A percentile compares a stretch with the other conserved stretches of the same genome.
These are phyloP conservation scores for Acleris emargana DNA, from an alignment of 2,888 invertebrate species.

Conservation along the genomic window DNA sequence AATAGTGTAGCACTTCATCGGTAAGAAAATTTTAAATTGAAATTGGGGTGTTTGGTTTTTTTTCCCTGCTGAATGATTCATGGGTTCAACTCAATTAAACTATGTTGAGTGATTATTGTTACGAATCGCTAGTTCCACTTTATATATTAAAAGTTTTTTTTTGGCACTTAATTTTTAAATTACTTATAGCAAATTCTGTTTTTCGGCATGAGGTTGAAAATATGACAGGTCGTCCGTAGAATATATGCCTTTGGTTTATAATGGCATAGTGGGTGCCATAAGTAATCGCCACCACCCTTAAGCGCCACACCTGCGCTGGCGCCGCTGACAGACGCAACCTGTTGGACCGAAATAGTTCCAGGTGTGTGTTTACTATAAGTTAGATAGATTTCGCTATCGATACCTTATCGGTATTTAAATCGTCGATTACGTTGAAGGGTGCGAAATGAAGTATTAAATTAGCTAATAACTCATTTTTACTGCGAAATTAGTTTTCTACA, in stretches of 20 bases:
- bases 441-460: no score
- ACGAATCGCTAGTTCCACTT: no score
- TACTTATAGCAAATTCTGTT: no score
- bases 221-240: no score
- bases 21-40: conserved; percentile 24
- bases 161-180: no score
- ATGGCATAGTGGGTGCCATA: conserved; percentile 22
- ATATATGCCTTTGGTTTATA: no score
- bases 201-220: no score
- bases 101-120: no score
- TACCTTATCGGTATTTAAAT: not conserved
- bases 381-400: conserved; percentile 19
- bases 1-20: conserved; percentile 13
- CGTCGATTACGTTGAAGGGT: not conserved
- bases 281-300: conserved; percentile 29
- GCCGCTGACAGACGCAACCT: conserved; percentile 41
- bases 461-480: no score
- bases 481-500: no score
- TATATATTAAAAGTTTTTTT: no score
- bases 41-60: conserved; percentile 4
- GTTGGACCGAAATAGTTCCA: conserved; percentile 61
- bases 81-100: not conserved
- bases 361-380: conserved; percentile 44
- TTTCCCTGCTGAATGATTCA: not conserved
- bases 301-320: conserved; percentile 46